Evolutionary conservation across 1,140 invertebrate species (phyloP).

Genomic region (Hirudo medicinalis): DNA sequence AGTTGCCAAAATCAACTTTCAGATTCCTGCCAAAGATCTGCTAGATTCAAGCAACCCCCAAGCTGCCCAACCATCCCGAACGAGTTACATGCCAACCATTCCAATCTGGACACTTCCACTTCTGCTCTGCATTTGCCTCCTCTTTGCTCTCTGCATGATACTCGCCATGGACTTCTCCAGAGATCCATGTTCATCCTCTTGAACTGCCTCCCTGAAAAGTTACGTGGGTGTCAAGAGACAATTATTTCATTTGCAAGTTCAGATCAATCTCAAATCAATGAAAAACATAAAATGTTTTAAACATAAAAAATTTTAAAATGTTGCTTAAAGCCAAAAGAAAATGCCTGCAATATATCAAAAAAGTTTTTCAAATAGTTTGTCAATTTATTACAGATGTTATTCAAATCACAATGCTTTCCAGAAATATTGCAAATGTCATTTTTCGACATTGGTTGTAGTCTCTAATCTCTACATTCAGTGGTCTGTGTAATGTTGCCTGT

Average conservation of each 20-base stretch:
- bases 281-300: too few species aligned
- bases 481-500: not conserved
- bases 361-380: too few species aligned
- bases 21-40: too few species aligned
- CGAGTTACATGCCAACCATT: slow-evolving; percentile 46
- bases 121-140: slow-evolving; percentile 59
- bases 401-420: not conserved
- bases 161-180: slow-evolving; percentile 75
- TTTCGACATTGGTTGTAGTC: not conserved
- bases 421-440: not conserved
- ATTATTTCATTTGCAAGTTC: not conserved
- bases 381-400: too few species aligned
- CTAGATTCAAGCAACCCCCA: too few species aligned
- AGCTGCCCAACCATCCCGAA: too few species aligned
- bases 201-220: slow-evolving; percentile 72
- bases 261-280: too few species aligned
- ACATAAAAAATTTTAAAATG: too few species aligned
- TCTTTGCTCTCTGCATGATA: slow-evolving; percentile 73
- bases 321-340: too few species aligned
- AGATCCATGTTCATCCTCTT: slow-evolving; percentile 83
- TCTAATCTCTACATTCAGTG: not conserved
- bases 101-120: slow-evolving; percentile 65
- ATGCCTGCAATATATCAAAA: too few species aligned
- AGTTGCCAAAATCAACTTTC: not conserved
- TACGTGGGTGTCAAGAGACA: not conserved